Conservation (phyloP, 2,888 invertebrate genomes). For the Aporophyla nigra region DNA sequence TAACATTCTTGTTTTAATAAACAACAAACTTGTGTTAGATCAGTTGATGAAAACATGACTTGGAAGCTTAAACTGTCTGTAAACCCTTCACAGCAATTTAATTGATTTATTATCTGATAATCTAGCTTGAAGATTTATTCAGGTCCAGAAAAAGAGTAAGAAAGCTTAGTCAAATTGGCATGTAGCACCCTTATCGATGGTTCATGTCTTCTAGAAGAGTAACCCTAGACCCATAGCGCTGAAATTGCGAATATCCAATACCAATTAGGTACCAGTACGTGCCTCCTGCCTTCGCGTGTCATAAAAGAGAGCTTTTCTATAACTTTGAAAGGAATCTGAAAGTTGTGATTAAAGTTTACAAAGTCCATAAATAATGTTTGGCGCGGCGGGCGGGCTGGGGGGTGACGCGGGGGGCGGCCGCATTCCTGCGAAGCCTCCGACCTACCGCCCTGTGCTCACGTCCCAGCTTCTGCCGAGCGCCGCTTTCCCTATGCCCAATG, state of each 20-base stretch:
- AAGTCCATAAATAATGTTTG: conserved; percentile 66
- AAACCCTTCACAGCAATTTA: neutral
- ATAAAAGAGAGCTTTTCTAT: conserved; percentile 39
- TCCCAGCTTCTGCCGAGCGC: conserved; percentile 68
- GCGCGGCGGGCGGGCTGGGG: conserved; percentile 55
- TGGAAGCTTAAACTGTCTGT: neutral
- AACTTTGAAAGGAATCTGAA: conserved; percentile 59
- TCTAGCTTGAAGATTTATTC: neutral
- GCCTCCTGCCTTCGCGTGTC: neutral
- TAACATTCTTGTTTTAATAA: conserved; percentile 54
- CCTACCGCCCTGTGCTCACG: conserved; percentile 73
- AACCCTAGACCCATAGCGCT: neutral
- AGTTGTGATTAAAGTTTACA: conserved; percentile 64
- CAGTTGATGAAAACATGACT: conserved; percentile 4
- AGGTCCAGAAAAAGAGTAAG: neutral
- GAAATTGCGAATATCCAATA: conserved; percentile 12
- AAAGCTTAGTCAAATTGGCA: neutral
- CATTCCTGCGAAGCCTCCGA: conserved; percentile 88
- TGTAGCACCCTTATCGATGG: neutral
- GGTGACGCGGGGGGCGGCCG: conserved; percentile 78
- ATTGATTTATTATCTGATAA: neutral
- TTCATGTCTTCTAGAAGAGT: neutral
- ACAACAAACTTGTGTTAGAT: conserved; percentile 13
- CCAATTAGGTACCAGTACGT: neutral
- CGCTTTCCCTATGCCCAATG: conserved; percentile 77